These are phyloP conservation scores for Hapalemur alaotrensis DNA, from an alignment of 2,797 vertebrate genomes.

Conservation along the genomic window DNA sequence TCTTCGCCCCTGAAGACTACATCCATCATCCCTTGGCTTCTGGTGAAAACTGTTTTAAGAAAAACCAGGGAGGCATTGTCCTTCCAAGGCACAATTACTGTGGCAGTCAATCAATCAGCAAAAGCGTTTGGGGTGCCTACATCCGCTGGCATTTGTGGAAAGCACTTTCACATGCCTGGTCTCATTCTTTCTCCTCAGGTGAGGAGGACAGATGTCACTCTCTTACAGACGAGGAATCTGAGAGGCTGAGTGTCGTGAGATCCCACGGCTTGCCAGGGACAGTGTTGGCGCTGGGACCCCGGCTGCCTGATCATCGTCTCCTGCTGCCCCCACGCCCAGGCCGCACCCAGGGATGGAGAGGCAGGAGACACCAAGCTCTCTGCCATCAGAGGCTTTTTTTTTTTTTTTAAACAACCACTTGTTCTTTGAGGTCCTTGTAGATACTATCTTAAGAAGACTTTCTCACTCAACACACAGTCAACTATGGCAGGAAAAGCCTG, in stretches of 20 bases:
- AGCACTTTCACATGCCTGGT: not conserved
- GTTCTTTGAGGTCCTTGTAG: not conserved
- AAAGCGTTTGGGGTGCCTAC: not conserved
- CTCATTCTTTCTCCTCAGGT: not conserved
- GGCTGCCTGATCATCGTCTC: not conserved
- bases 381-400: not conserved
- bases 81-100: not conserved
- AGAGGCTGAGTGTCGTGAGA: not conserved
- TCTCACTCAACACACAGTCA: slow-evolving; percentile 39
- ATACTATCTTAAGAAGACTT: slow-evolving; percentile 1
- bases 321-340: not conserved
- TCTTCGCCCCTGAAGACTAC: slow-evolving; percentile 26
- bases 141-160: not conserved
- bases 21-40: slow-evolving; percentile 14
- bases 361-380: not conserved
- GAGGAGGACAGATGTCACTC: not conserved
- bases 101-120: not conserved
- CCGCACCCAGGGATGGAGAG: not conserved
- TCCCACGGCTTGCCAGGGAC: not conserved
- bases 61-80: not conserved
- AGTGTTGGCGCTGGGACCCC: not conserved
- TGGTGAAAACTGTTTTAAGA: not conserved
- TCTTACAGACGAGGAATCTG: too few species aligned
- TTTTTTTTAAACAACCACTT: not conserved
- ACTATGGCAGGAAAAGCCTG: slow-evolving; percentile 40